Evolutionary conservation across 2,113 vertebrate species (phyloP).

Genomic region (Illadopsis cleaveri): DNA sequence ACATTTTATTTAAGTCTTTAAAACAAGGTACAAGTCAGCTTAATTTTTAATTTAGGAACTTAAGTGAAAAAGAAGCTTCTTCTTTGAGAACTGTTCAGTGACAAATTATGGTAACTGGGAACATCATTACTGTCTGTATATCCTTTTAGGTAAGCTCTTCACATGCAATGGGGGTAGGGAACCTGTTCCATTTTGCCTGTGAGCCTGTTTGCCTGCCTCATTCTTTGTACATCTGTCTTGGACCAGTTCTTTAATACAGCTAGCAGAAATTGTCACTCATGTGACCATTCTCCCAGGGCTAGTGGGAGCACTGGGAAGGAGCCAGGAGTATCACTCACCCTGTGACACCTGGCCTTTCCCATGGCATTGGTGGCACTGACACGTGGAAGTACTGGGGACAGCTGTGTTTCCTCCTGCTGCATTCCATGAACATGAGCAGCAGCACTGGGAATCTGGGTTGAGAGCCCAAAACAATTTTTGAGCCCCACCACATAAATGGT

Average conservation of each 20-base stretch:
- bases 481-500: accelerated
- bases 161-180: background rate
- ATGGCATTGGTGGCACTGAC: accelerated
- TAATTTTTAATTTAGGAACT: background rate
- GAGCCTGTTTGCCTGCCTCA: background rate
- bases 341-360: background rate
- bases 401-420: background rate
- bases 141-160: background rate
- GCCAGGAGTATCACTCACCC: background rate
- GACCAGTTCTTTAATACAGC: background rate
- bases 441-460: background rate
- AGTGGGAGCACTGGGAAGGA: background rate
- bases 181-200: background rate
- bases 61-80: background rate
- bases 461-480: background rate
- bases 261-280: background rate
- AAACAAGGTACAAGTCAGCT: background rate
- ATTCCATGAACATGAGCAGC: background rate
- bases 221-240: background rate
- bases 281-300: accelerated
- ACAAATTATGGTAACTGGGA: background rate
- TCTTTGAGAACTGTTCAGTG: background rate
- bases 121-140: background rate
- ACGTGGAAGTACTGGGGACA: background rate
- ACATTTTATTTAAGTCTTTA: background rate